Evolutionary conservation across 2,797 vertebrate genomes (phyloP).

Genomic region (Otolemur crassicaudatus): DNA sequence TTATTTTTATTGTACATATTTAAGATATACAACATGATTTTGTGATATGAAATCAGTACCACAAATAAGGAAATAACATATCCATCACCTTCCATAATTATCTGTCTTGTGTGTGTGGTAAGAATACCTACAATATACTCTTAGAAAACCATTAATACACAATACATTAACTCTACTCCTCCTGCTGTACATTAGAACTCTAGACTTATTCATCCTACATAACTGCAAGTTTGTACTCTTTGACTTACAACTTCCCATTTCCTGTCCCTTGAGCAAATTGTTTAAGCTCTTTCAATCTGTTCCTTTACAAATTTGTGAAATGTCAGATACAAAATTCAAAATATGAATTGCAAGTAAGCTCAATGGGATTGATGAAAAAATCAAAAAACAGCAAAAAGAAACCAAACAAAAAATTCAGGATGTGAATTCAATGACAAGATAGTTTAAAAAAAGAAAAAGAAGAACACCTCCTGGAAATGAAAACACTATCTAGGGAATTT

Average conservation of each 20-base stretch:
- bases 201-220: neutral
- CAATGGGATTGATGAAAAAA: too few relatives aligned
- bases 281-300: conserved; percentile 50
- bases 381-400: too few relatives aligned
- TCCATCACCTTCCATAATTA: neutral
- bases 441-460: too few relatives aligned
- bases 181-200: neutral
- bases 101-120: neutral
- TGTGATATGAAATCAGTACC: neutral
- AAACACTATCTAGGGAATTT: too few relatives aligned
- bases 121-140: neutral
- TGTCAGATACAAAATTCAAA: too few relatives aligned
- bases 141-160: neutral
- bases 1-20: conserved; percentile 20
- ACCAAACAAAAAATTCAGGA: too few relatives aligned
- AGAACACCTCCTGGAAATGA: too few relatives aligned
- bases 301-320: neutral
- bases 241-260: neutral
- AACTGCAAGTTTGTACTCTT: neutral
- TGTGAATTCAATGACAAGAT: too few relatives aligned
- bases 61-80: neutral
- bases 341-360: too few relatives aligned
- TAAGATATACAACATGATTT: neutral
- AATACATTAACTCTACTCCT: neutral
- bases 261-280: neutral